phyloP scores from a whole-genome alignment of 2,888 invertebrate species.

The Athetis lepigone region DNA sequence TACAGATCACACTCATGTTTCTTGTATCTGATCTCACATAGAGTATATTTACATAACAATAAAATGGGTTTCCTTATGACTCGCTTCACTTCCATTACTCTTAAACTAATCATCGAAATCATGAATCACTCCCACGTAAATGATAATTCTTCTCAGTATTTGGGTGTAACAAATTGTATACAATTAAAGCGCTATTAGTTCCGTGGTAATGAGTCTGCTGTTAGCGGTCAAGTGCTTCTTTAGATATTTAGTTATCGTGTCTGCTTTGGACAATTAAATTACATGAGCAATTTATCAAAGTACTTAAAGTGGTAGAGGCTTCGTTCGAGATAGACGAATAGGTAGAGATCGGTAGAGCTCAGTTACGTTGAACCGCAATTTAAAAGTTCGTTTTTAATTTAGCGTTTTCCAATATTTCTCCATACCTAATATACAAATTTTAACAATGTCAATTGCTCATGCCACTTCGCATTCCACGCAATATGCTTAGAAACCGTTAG shows the following conservation, averaged over 20 bases:
- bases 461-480: neutral
- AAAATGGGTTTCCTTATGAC: conserved; percentile 58
- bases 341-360: neutral
- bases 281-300: conserved; percentile 19
- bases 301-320: conserved; percentile 9
- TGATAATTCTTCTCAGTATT: conserved; percentile 65
- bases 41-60: conserved; percentile 59
- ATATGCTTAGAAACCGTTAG: too few relatives aligned
- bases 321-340: conserved; percentile 10
- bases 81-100: conserved; percentile 58
- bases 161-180: conserved; percentile 59
- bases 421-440: too few relatives aligned
- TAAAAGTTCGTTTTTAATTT: conserved; percentile 1
- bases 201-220: conserved; percentile 27
- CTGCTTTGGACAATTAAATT: conserved; percentile 15
- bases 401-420: too few relatives aligned
- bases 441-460: too few relatives aligned
- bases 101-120: conserved; percentile 56
- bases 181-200: conserved; percentile 44
- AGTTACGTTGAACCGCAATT: too few relatives aligned
- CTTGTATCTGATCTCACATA: conserved; percentile 58
- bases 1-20: conserved; percentile 64
- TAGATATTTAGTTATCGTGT: conserved; percentile 20
- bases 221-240: conserved; percentile 28
- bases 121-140: conserved; percentile 74